Evolutionary conservation across 2,888 invertebrate genomes (phyloP).

Genomic region (Limnephilus auricula): DNA sequence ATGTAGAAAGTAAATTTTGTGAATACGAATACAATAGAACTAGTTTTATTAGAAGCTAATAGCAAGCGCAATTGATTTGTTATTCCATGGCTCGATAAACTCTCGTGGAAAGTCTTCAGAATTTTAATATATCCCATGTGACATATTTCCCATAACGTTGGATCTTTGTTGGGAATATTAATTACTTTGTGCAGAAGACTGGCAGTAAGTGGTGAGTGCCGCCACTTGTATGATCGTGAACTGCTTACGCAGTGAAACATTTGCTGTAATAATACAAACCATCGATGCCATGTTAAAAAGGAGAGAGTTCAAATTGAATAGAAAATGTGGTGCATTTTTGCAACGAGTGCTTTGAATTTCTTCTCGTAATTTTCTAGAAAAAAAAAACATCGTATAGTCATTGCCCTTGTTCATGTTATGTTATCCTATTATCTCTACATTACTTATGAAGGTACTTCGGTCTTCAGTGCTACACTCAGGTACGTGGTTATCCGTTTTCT

Average conservation of each 20-base stretch:
- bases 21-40: neutral
- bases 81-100: neutral
- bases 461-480: neutral
- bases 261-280: neutral
- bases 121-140: neutral
- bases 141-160: constrained; percentile 7
- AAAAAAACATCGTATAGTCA: neutral
- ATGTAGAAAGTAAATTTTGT: neutral
- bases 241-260: neutral
- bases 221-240: constrained; percentile 2
- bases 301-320: constrained; percentile 16
- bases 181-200: neutral
- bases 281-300: constrained; percentile 5
- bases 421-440: neutral
- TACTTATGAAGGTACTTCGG: neutral
- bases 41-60: neutral
- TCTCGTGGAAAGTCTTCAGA: neutral
- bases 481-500: neutral
- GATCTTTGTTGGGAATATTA: constrained; percentile 18
- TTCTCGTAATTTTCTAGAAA: neutral
- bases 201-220: neutral
- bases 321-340: constrained; percentile 14
- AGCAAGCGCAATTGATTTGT: neutral
- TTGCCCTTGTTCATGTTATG: neutral
- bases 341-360: constrained; percentile 2